Percentiles rank a stretch among this genome's conserved stretches.
These are phyloP conservation scores for Calvadosia cruxmelitensis DNA, from an alignment of 30 jellyfish, hydroid and myxozoan species.

Conservation along the genomic window DNA sequence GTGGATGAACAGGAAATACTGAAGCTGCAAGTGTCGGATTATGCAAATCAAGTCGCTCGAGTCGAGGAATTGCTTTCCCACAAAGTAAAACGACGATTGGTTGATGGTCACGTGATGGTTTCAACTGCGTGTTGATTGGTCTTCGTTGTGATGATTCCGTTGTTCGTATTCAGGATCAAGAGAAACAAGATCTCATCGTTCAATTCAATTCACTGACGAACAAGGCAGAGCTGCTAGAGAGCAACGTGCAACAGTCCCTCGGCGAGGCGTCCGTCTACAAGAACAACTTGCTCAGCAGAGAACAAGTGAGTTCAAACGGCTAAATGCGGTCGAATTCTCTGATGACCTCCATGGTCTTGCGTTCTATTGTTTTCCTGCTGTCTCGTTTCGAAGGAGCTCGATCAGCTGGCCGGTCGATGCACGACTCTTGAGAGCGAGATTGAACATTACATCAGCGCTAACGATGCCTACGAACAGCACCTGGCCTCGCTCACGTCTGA, in stretches of 20 bases:
- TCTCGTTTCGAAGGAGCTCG: slow-evolving; percentile 36
- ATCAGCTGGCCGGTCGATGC: slow-evolving; percentile 45
- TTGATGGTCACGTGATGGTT: not conserved
- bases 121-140: too few species aligned
- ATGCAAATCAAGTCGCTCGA: slow-evolving; percentile 66
- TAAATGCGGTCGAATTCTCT: not conserved
- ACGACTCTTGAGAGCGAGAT: slow-evolving; percentile 56
- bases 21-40: slow-evolving; percentile 63
- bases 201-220: slow-evolving; percentile 69
- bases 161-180: slow-evolving; percentile 46
- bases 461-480: slow-evolving; percentile 75
- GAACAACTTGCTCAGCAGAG: slow-evolving; percentile 29
- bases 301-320: slow-evolving; percentile 30
- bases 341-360: not conserved
- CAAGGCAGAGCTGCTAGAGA: slow-evolving; percentile 79
- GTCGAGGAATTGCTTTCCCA: slow-evolving; percentile 65
- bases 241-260: slow-evolving; percentile 65
- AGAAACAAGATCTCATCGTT: slow-evolving; percentile 67
- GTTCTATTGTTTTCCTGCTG: not conserved
- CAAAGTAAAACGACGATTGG: slow-evolving; percentile 24
- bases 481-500: slow-evolving; percentile 57
- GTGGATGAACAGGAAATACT: slow-evolving; percentile 55
- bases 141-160: too few species aligned
- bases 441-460: slow-evolving; percentile 73
- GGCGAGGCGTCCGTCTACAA: slow-evolving; percentile 55